These are phyloP conservation scores for Chloroclystis v-ata DNA, from an alignment of 2,888 invertebrate genomes.

Conservation along the genomic window DNA sequence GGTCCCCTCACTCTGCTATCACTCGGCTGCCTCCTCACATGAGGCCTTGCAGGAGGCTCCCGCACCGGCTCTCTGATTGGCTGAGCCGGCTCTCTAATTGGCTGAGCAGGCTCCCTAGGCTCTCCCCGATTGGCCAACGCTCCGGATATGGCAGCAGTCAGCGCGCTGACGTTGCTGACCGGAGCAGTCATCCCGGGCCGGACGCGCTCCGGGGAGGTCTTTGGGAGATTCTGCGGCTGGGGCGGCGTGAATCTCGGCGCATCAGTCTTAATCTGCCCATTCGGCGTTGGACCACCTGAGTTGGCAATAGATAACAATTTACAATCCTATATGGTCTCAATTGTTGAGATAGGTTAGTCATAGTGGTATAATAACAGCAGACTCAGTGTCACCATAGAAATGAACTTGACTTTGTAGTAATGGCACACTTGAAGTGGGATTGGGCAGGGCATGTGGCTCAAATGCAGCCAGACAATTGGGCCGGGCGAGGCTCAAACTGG, in stretches of 20 bases:
- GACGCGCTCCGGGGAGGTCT: conserved; percentile 55
- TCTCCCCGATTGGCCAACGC: conserved; percentile 51
- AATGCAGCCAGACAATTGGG: too few species aligned
- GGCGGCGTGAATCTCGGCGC: conserved; percentile 58
- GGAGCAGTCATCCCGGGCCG: conserved; percentile 41
- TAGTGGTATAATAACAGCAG: too few species aligned
- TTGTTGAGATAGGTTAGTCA: too few species aligned
- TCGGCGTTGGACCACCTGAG: conserved; percentile 58
- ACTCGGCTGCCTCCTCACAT: conserved; percentile 57
- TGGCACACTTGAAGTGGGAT: too few species aligned
- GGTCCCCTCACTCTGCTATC: conserved; percentile 81
- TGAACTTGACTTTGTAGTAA: too few species aligned
- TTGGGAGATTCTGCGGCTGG: conserved; percentile 43
- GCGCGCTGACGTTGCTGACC: conserved; percentile 49
- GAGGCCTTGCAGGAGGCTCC: conserved; percentile 17
- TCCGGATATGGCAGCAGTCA: conserved; percentile 61
- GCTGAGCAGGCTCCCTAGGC: conserved; percentile 42
- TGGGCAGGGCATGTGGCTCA: too few species aligned
- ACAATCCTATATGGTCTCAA: too few species aligned
- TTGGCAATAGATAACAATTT: too few species aligned
- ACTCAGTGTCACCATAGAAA: too few species aligned
- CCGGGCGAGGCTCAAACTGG: too few species aligned
- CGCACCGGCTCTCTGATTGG: conserved; percentile 57
- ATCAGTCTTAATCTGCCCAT: conserved; percentile 61
- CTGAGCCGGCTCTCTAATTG: conserved; percentile 49